A percentile compares a stretch with the other conserved stretches of the same genome.
Evolutionary conservation across 2,888 invertebrate genomes (phyloP).

Genomic region (Argyresthia albistria): DNA sequence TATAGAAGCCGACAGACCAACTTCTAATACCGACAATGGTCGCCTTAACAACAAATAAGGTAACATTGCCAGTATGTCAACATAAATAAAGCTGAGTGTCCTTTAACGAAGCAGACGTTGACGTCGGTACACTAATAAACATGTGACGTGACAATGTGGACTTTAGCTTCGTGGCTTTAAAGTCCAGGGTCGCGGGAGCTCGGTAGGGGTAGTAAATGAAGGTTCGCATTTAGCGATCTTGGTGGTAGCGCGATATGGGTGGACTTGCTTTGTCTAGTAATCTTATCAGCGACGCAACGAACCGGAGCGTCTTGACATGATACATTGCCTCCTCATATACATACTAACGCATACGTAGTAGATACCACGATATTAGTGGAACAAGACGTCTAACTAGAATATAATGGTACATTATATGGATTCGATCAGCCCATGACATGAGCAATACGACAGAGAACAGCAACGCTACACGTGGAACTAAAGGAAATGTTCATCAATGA

Average conservation of each 20-base stretch:
- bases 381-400: no score
- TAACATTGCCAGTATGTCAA: constrained; percentile 65
- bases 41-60: constrained; percentile 52
- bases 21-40: constrained; percentile 22
- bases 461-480: not conserved
- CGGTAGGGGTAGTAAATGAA: constrained; percentile 53
- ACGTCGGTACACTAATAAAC: constrained; percentile 57
- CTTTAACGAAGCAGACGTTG: constrained; percentile 69
- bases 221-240: constrained; percentile 60
- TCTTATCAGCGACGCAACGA: constrained; percentile 61
- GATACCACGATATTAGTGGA: no score
- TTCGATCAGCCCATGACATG: not conserved
- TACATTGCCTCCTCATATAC: constrained; percentile 35
- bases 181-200: constrained; percentile 24
- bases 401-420: not conserved
- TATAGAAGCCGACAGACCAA: constrained; percentile 27
- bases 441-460: not conserved
- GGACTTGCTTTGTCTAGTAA: constrained; percentile 71
- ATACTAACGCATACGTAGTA: no score
- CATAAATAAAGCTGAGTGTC: constrained; percentile 71
- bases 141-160: constrained; percentile 34
- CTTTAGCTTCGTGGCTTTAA: constrained; percentile 33
- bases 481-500: not conserved
- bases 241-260: constrained; percentile 67
- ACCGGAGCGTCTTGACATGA: constrained; percentile 57